Evolutionary conservation across 2,888 invertebrate genomes (phyloP), one percentile per base, ranked within the genome.

Genomic region (Entomobrya multifasciata): DNA sequence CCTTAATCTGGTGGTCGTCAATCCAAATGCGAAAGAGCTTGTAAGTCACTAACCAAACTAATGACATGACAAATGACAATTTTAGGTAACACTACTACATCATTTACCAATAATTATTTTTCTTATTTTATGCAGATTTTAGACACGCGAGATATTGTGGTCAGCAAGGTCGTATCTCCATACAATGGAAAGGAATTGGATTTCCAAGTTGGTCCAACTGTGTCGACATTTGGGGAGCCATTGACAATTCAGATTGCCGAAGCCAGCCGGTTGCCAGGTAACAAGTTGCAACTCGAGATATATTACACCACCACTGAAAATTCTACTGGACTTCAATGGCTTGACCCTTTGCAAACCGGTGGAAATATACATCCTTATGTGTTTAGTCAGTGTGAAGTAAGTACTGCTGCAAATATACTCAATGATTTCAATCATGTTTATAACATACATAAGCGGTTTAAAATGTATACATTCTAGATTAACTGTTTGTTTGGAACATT

Each of bases 241-340:
- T 92, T 97, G 87, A 95, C 95, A n/a, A 94, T 97, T 82, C 41
- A 88, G 15, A 55, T 86, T 55, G 79, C n/a, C 1, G 80, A 79
- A 8, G 10, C 60, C 15, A 77, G 22, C 17, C 92, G 41, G 92
- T 87, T 65, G 62, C 70, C 5, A 86, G 79, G 88, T 88, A 94
- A 62, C 90, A 92, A 44, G 93, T 93, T 92, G 0, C 74, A 72
- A n/a, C 22, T 86, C 41, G 80, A 76, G 27, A 76, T 86, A n/a
- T 27, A 74, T 0, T 92, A 91, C 79, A 93, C 94, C 0, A 92
- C 97, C 0, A 92, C 97, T 15, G 95, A 96, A 0, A 93, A 94
- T n/a, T 96, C 97, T 0, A 95, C 96, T 76, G 98, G 96, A 0
- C 93, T 99, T 77, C 97, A 98, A 93, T 99, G 98, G 98, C 93